Base-by-base conservation (phyloP, 2,113 vertebrate genomes). In the Trematocara macrostoma region DNA sequence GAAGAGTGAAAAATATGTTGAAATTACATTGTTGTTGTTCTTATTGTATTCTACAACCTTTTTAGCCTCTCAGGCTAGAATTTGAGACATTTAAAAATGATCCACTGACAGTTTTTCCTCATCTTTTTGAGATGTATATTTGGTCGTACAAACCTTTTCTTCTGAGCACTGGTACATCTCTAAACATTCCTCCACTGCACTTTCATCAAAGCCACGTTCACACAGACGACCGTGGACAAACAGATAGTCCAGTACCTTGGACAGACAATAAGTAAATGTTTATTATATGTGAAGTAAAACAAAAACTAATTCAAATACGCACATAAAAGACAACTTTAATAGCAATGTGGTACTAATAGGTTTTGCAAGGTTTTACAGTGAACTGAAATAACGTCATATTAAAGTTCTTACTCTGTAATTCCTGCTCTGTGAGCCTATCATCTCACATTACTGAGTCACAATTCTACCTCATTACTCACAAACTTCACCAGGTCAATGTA, bases 121-220 rank as follows among this genome's bases (percentile, higher is more conserved):
- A n/a, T 34, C 8, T 42, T 53, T 6, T 78, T 45, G 2, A 35
- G 9, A 34, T 11, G 20, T 38, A 26, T 7, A 81, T 26, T 79
- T 2, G 2, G 11, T 8, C 20, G n/a, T 53, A 91, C 97, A 90
- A 86, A 99, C 99, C 97, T 99, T 99, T 93, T 98, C 97, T 88
- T 99, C 99, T 78, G 98, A 98, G 93, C 97, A 98, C 91, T 99
- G 98, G 85, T 98, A 97, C 97, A 98, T 98, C 94, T 99, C 99
- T 94, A 99, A 95, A 95, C 98, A 98, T 93, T 99, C 98, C 93
- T 99, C 99, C 91, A 99, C 98, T 16, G 98, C 97, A 64, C 96
- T 94, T 34, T 98, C 96, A 89, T 99, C 98, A 47, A 99, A 99
- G 74, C 99, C 99, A 80, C 97, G 97, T 91, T 99, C 99, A 91